These are phyloP conservation scores for Eucidaris tribuloides DNA, from an alignment of 35 echinoderm and acorn worm genomes.

Conservation along the genomic window DNA sequence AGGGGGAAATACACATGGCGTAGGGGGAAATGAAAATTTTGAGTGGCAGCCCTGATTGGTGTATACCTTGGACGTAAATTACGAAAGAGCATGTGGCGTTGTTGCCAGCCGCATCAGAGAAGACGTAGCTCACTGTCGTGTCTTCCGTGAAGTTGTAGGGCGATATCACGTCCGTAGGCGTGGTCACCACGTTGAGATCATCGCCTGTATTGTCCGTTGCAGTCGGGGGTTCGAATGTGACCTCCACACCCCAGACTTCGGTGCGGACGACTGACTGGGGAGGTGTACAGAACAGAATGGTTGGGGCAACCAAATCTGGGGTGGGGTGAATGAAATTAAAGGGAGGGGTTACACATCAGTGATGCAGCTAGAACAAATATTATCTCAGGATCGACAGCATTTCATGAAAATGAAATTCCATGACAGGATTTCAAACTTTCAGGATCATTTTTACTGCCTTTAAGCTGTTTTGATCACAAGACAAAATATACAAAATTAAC, in stretches of 20 bases:
- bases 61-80: slow-evolving; percentile 58
- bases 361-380: too few species aligned
- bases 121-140: slow-evolving; percentile 51
- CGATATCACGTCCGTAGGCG: slow-evolving; percentile 46
- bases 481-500: too few species aligned
- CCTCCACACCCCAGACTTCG: background rate
- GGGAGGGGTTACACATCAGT: too few species aligned
- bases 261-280: slow-evolving; percentile 17
- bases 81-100: slow-evolving; percentile 41
- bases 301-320: slow-evolving; percentile 56
- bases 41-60: too few species aligned
- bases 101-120: slow-evolving; percentile 52
- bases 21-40: too few species aligned
- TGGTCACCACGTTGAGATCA: slow-evolving; percentile 4
- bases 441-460: too few species aligned
- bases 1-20: too few species aligned
- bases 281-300: slow-evolving; percentile 55
- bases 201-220: slow-evolving; percentile 65
- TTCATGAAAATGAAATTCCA: too few species aligned
- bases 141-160: slow-evolving; percentile 60
- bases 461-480: too few species aligned
- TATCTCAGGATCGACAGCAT: too few species aligned
- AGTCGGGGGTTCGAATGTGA: slow-evolving; percentile 48
- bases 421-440: too few species aligned
- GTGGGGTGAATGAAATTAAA: background rate